Percentiles rank a stretch among this genome's conserved stretches.
These are phyloP conservation scores for Parotocinclus haroldoi DNA, from an alignment of 2,797 vertebrate genomes.

Conservation along the genomic window DNA sequence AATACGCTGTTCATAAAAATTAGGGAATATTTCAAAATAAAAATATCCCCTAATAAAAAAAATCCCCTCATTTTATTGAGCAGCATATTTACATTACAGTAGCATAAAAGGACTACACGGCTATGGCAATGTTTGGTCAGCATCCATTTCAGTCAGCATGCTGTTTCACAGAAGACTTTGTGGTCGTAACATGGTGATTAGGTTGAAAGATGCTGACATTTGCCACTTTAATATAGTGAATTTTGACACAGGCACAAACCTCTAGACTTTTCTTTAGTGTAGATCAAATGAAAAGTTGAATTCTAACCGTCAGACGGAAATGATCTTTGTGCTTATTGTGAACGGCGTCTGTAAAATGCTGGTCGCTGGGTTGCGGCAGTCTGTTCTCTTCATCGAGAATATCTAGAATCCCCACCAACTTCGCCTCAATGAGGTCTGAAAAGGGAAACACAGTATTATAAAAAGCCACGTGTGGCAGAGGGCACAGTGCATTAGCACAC, in stretches of 20 bases:
- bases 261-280: background rate
- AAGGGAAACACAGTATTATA: constrained; percentile 8
- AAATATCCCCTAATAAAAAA: no score
- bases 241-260: background rate
- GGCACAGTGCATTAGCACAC: background rate
- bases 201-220: no score
- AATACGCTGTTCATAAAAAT: no score
- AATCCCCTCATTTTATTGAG: no score
- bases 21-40: no score
- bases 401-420: constrained; percentile 89
- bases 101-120: no score
- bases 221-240: background rate
- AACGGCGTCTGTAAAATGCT: constrained; percentile 87
- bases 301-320: constrained; percentile 90
- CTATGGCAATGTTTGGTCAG: no score
- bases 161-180: no score
- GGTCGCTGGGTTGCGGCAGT: constrained; percentile 92
- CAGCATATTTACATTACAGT: no score
- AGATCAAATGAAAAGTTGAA: background rate
- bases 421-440: constrained; percentile 93
- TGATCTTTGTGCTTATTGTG: constrained; percentile 96
- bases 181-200: no score
- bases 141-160: no score
- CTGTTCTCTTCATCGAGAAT: constrained; percentile 98
- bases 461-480: constrained; percentile 4